Evolutionary conservation across 2,113 vertebrate genomes (phyloP).

Genomic region (Megalops atlanticus): DNA sequence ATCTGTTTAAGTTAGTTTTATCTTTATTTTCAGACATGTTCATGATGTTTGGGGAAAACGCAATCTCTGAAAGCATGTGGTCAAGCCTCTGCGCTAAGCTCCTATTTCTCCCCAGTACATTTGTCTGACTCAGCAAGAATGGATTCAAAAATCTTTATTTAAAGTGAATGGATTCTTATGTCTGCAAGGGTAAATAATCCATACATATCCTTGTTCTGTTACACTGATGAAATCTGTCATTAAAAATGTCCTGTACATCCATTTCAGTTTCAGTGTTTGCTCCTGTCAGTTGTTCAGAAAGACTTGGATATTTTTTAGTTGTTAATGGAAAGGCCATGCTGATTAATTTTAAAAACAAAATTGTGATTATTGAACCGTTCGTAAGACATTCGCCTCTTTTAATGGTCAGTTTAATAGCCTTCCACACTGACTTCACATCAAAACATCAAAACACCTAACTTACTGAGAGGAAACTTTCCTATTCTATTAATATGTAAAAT

Average conservation of each 20-base stretch:
- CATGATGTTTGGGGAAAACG: not conserved
- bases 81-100: slow-evolving; percentile 6
- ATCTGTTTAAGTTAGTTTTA: not conserved
- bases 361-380: not conserved
- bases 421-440: too few species aligned
- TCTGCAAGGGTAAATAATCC: slow-evolving; percentile 33
- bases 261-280: slow-evolving; percentile 12
- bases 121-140: not conserved
- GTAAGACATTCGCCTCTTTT: not conserved
- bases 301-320: not conserved
- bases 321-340: too few species aligned
- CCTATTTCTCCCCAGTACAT: not conserved
- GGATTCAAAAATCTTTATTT: slow-evolving; percentile 15
- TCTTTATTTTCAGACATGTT: not conserved
- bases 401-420: too few species aligned
- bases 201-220: slow-evolving; percentile 44
- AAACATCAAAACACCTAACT: too few species aligned
- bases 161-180: slow-evolving; percentile 22
- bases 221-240: slow-evolving; percentile 66
- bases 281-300: not conserved
- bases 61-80: slow-evolving; percentile 14
- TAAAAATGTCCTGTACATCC: slow-evolving; percentile 52
- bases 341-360: too few species aligned
- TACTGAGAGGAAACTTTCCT: too few species aligned
- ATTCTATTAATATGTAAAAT: too few species aligned